These are phyloP conservation scores for Chrysopa pallens DNA, from an alignment of 1,140 invertebrate species.

Conservation along the genomic window DNA sequence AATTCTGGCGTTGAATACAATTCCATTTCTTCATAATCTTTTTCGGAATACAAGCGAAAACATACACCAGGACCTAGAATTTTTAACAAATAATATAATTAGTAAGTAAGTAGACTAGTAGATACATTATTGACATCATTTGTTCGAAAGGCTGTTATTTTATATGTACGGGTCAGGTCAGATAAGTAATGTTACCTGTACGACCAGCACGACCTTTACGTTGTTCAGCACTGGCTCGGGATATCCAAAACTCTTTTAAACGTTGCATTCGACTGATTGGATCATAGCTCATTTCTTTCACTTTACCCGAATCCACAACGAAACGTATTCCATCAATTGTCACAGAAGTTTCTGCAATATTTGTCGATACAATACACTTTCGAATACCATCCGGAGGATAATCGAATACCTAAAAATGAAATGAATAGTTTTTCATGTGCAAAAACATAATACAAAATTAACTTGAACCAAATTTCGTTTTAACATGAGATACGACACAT, in stretches of 20 bases:
- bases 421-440: constrained; percentile 1
- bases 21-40: constrained; percentile 39
- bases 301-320: constrained; percentile 92
- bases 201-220: constrained; percentile 86
- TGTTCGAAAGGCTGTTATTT: too few relatives aligned
- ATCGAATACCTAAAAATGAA: constrained; percentile 66
- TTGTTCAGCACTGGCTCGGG: constrained; percentile 92
- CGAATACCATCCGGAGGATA: constrained; percentile 85
- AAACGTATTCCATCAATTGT: constrained; percentile 98
- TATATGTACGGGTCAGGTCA: too few relatives aligned
- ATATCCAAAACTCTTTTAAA: constrained; percentile 92
- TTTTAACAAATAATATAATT: too few relatives aligned
- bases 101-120: too few relatives aligned
- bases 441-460: too few relatives aligned
- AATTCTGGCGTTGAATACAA: constrained; percentile 85
- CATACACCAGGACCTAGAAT: constrained; percentile 50
- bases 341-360: constrained; percentile 97
- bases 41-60: constrained; percentile 74
- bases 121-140: too few relatives aligned
- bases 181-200: constrained; percentile 29
- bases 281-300: constrained; percentile 95
- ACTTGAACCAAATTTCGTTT: too few relatives aligned
- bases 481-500: too few relatives aligned
- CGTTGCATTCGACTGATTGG: constrained; percentile 54
- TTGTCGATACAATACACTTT: constrained; percentile 98